phyloP scores from a whole-genome alignment of 2,113 vertebrate genomes.

The Arothron firmamentum region DNA sequence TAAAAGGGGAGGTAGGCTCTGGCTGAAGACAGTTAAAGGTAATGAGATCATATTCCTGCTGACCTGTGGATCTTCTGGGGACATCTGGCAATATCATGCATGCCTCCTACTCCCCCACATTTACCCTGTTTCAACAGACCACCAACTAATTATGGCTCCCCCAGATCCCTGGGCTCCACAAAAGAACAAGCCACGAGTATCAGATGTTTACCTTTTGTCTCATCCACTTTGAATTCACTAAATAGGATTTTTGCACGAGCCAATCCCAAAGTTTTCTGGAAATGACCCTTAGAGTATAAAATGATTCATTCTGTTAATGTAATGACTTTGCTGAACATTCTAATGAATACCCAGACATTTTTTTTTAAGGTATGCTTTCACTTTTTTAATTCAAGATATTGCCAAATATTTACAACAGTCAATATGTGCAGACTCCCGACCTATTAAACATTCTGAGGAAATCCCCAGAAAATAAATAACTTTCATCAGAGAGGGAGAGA shows the following conservation, averaged over 20 bases:
- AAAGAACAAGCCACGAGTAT: slow-evolving; percentile 46
- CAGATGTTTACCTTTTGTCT: slow-evolving; percentile 62
- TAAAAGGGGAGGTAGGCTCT: neutral
- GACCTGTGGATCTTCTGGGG: slow-evolving; percentile 82
- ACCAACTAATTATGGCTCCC: slow-evolving; percentile 71
- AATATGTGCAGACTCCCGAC: slow-evolving; percentile 91
- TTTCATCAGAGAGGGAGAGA: slow-evolving; percentile 75
- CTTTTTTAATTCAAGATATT: slow-evolving; percentile 93
- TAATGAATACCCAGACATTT: slow-evolving; percentile 35
- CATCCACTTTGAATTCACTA: slow-evolving; percentile 46
- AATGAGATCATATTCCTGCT: slow-evolving; percentile 69
- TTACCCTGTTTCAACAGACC: slow-evolving; percentile 90
- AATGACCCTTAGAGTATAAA: slow-evolving; percentile 15
- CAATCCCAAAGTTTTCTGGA: slow-evolving; percentile 38
- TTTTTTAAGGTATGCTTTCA: slow-evolving; percentile 22
- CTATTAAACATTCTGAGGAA: slow-evolving; percentile 87
- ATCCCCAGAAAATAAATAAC: slow-evolving; percentile 94
- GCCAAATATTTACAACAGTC: slow-evolving; percentile 96
- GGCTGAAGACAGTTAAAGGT: neutral
- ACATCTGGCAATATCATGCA: slow-evolving; percentile 96
- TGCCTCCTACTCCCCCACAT: slow-evolving; percentile 86
- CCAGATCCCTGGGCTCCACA: slow-evolving; percentile 73
- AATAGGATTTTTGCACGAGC: slow-evolving; percentile 44
- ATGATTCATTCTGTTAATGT: neutral
- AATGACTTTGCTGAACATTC: neutral